phyloP scores from a whole-genome alignment of 1,140 invertebrate genomes.

The Trachelipus rathkii region DNA sequence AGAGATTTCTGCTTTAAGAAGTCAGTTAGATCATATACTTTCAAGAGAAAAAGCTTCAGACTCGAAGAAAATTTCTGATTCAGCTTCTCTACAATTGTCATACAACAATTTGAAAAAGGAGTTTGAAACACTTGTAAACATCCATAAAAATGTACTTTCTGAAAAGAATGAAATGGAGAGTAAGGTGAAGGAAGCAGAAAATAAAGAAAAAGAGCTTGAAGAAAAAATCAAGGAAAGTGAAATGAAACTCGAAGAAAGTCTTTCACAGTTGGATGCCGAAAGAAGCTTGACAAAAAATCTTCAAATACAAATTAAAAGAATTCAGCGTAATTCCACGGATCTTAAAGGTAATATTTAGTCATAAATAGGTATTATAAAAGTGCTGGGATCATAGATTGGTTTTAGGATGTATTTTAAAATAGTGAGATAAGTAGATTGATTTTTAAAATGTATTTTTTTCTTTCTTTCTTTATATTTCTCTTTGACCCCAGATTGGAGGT shows the following conservation, averaged over 20 bases:
- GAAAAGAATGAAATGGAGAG: conserved; percentile 5
- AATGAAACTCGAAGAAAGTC: neutral
- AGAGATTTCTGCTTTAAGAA: conserved; percentile 30
- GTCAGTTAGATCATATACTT: conserved; percentile 45
- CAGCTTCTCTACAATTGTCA: neutral
- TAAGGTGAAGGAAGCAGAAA: neutral
- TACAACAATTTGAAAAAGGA: neutral
- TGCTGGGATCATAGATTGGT: too few species aligned
- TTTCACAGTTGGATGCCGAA: neutral
- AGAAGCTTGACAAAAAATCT: neutral
- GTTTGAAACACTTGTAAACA: neutral
- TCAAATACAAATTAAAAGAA: neutral
- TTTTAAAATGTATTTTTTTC: too few species aligned
- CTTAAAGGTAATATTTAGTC: neutral
- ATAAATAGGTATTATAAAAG: too few species aligned
- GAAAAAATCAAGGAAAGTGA: neutral
- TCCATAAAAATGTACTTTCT: neutral
- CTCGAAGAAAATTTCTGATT: neutral
- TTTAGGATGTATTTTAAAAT: too few species aligned
- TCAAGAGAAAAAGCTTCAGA: conserved; percentile 28
- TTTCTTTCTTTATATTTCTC: too few species aligned
- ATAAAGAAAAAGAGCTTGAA: neutral
- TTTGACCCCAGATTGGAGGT: too few species aligned
- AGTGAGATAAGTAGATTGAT: too few species aligned
- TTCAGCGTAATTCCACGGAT: neutral